Conservation (phyloP, 2,888 invertebrate species). For the Nomada fucata region DNA sequence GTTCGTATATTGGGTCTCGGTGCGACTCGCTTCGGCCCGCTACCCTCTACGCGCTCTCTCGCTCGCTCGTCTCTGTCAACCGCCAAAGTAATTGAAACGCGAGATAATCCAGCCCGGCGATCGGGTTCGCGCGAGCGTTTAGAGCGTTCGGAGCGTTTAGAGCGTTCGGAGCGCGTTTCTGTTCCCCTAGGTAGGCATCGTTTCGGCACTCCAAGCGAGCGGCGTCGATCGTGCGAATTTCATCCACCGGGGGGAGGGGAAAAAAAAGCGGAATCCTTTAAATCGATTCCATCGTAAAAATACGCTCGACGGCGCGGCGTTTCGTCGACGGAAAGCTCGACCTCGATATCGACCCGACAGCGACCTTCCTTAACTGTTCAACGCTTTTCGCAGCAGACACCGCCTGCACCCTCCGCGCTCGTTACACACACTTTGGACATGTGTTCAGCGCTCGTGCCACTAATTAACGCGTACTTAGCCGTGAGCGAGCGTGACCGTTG, state of each 20-base stretch:
- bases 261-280: not conserved
- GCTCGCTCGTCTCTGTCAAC: not conserved
- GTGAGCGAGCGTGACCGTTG: not conserved
- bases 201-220: not conserved
- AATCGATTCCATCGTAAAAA: slow-evolving; percentile 16
- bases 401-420: not conserved
- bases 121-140: no score
- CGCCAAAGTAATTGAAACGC: no score
- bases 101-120: no score
- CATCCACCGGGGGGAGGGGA: not conserved
- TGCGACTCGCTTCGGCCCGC: slow-evolving; percentile 25
- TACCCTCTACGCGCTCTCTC: slow-evolving; percentile 5
- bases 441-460: slow-evolving; percentile 8
- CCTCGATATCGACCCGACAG: slow-evolving; percentile 38
- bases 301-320: not conserved
- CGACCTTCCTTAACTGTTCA: slow-evolving; percentile 37
- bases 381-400: slow-evolving; percentile 10
- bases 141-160: no score
- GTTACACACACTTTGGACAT: not conserved
- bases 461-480: slow-evolving; percentile 21
- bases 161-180: not conserved
- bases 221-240: not conserved
- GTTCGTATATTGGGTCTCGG: no score
- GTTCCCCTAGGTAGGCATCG: not conserved
- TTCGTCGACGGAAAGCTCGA: slow-evolving; percentile 17